Evolutionary conservation across 2,888 invertebrate genomes (phyloP).

Genomic region (Xylota segnis): DNA sequence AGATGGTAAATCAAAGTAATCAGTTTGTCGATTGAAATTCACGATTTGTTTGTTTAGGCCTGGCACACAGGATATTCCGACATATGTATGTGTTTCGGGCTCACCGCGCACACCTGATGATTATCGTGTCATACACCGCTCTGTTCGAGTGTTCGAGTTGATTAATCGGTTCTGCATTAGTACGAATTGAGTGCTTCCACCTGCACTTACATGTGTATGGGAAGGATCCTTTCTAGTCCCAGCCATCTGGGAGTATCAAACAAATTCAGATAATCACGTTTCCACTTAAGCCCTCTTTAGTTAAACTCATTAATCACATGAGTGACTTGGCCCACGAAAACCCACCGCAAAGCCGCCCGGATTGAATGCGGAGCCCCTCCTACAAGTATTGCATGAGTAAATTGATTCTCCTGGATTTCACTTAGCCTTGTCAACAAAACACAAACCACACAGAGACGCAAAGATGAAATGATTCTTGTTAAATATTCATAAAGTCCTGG

Average conservation of each 20-base stretch:
- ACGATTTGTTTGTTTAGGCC: slow-evolving; percentile 36
- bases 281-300: slow-evolving; percentile 13
- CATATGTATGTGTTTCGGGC: not conserved
- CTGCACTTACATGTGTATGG: not conserved
- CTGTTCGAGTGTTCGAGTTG: not conserved
- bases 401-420: slow-evolving; percentile 54
- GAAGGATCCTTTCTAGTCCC: not conserved
- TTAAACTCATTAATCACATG: slow-evolving; percentile 40
- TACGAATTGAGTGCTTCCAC: too few species aligned
- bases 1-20: slow-evolving; percentile 48
- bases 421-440: slow-evolving; percentile 61
- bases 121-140: not conserved
- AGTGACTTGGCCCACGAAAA: slow-evolving; percentile 22
- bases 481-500: slow-evolving; percentile 36
- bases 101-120: not conserved
- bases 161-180: not conserved
- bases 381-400: slow-evolving; percentile 23
- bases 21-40: slow-evolving; percentile 52
- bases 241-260: not conserved
- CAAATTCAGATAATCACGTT: slow-evolving; percentile 17
- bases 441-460: not conserved
- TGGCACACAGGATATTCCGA: not conserved
- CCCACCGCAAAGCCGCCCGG: not conserved
- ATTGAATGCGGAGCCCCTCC: not conserved
- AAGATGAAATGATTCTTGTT: slow-evolving; percentile 28